Evolutionary conservation across 2,113 vertebrate genomes (phyloP).

Genomic region (Syngnathus floridae): DNA sequence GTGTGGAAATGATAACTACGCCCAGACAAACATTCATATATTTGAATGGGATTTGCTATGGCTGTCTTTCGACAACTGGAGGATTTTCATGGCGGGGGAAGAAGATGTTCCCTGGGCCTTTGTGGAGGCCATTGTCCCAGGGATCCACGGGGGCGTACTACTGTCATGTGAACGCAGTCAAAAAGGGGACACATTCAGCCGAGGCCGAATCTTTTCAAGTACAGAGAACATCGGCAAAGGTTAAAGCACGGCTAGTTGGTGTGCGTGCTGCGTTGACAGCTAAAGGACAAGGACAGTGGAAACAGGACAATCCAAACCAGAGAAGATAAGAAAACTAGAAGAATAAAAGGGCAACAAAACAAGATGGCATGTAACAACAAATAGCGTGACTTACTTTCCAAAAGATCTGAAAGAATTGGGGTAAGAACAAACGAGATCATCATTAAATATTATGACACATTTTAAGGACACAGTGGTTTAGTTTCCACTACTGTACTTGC

Average conservation of each 20-base stretch:
- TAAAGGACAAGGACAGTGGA: conserved; percentile 36
- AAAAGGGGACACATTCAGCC: conserved; percentile 39
- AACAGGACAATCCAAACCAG: conserved; percentile 2
- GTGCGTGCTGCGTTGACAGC: conserved; percentile 36
- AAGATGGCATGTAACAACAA: conserved; percentile 15
- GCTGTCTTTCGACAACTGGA: conserved; percentile 51
- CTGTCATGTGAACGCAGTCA: conserved; percentile 57
- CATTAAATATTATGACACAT: conserved; percentile 28
- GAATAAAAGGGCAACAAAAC: neutral
- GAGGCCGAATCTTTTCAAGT: conserved; percentile 40
- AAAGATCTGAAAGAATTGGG: conserved; percentile 27
- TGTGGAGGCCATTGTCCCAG: conserved; percentile 57
- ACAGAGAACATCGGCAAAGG: conserved; percentile 52
- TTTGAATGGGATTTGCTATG: conserved; percentile 54
- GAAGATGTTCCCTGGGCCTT: conserved; percentile 55
- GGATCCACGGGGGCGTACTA: conserved; percentile 57
- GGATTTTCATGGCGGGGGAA: conserved; percentile 55
- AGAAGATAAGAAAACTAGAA: conserved; percentile 23
- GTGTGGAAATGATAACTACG: conserved; percentile 47
- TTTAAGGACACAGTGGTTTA: conserved; percentile 24
- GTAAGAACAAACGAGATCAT: conserved; percentile 36
- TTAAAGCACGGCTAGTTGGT: conserved; percentile 49
- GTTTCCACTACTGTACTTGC: neutral
- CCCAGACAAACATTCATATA: conserved; percentile 45
- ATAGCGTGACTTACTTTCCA: conserved; percentile 34